phyloP scores from a whole-genome alignment of 37 sponge, comb jelly and placozoan species.

The Halisarca cf. caerulea region DNA sequence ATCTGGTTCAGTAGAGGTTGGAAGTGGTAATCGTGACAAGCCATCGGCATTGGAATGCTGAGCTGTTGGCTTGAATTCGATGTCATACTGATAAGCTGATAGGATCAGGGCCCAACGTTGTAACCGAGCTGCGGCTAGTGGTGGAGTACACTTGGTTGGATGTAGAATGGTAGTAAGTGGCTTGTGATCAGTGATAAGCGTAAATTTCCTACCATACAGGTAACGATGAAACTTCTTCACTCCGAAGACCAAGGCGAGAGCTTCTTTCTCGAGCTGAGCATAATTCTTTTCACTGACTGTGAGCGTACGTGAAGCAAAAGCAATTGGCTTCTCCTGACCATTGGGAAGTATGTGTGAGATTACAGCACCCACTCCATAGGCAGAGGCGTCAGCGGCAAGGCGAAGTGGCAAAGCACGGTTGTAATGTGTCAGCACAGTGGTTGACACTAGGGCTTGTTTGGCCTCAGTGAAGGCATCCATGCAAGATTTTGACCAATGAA shows the following conservation, averaged over 20 bases:
- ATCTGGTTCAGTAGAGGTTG: not conserved
- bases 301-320: slow-evolving; percentile 29
- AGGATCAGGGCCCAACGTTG: slow-evolving; percentile 40
- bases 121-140: slow-evolving; percentile 20
- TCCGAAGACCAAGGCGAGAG: slow-evolving; percentile 11
- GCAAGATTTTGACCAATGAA: not conserved
- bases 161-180: slow-evolving; percentile 3
- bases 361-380: slow-evolving; percentile 23
- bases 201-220: slow-evolving; percentile 27
- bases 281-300: slow-evolving; percentile 14
- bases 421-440: slow-evolving; percentile 26
- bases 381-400: slow-evolving; percentile 44
- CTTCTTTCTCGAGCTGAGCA: slow-evolving; percentile 30
- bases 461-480: slow-evolving; percentile 2
- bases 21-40: slow-evolving; percentile 12
- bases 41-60: slow-evolving; percentile 29
- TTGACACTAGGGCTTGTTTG: slow-evolving; percentile 21
- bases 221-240: slow-evolving; percentile 4
- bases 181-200: slow-evolving; percentile 28
- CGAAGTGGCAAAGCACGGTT: not conserved
- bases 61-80: slow-evolving; percentile 21
- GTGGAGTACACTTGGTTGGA: not conserved
- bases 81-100: slow-evolving; percentile 29
- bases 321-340: slow-evolving; percentile 24
- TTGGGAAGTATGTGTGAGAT: slow-evolving; percentile 2